Evolutionary conservation across 2,113 vertebrate species (phyloP).

Genomic region (Scolopax mira): DNA sequence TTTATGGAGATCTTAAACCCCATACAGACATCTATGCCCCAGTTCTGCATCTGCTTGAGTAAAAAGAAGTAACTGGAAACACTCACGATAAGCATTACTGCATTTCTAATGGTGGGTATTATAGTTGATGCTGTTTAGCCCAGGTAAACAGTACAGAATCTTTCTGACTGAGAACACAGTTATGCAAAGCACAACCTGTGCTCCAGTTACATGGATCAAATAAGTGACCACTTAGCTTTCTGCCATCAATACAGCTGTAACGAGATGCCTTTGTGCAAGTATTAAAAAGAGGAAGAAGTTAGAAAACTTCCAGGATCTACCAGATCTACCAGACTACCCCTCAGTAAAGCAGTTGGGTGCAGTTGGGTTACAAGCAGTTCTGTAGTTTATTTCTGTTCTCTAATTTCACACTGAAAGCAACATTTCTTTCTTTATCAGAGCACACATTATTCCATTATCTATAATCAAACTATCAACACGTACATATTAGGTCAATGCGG

Average conservation of each 20-base stretch:
- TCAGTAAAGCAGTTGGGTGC: background rate
- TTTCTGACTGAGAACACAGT: background rate
- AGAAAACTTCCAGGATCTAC: background rate
- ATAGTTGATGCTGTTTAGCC: background rate
- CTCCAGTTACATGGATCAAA: background rate
- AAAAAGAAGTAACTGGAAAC: background rate
- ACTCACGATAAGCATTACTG: background rate
- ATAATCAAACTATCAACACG: background rate
- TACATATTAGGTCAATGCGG: background rate
- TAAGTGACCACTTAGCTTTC: background rate
- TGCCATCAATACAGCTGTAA: background rate
- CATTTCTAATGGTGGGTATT: background rate
- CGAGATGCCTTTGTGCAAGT: background rate
- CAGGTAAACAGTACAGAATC: background rate
- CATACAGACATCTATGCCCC: background rate
- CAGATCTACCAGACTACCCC: background rate
- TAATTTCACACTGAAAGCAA: background rate
- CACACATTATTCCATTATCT: background rate
- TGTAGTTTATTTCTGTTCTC: background rate
- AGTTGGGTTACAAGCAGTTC: background rate
- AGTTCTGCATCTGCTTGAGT: background rate
- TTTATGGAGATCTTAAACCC: background rate
- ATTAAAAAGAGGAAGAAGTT: background rate
- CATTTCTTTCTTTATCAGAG: background rate
- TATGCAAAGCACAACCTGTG: background rate